Percentiles rank a stretch among this genome's conserved stretches.
Conservation (phyloP, 92 coral and sea anemone species). For the Heteractis magnifica region DNA sequence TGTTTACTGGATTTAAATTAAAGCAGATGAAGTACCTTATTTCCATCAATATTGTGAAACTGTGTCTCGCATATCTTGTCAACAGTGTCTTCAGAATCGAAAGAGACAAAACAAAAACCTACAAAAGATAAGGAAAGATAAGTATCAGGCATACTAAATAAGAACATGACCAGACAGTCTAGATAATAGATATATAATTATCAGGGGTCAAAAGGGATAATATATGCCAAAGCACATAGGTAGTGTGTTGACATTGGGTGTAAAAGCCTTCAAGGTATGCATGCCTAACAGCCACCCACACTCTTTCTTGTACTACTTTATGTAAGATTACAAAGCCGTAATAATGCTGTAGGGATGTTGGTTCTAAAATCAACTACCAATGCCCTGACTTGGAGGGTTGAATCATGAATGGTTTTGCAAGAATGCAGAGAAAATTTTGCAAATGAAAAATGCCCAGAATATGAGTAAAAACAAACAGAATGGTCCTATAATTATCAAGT, state of each 20-base stretch:
- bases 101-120: conserved; percentile 98
- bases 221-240: background rate
- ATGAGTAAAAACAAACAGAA: too few species aligned
- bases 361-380: too few species aligned
- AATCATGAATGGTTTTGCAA: too few species aligned
- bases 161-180: background rate
- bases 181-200: background rate
- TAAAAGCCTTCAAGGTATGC: too few species aligned
- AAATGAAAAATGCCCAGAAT: background rate
- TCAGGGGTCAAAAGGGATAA: background rate
- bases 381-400: too few species aligned
- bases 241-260: too few species aligned
- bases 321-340: too few species aligned
- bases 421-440: background rate
- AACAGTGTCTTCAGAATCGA: conserved; percentile 93
- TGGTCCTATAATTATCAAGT: too few species aligned
- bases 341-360: too few species aligned
- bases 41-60: conserved; percentile 93
- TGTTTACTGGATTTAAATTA: background rate
- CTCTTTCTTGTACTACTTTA: too few species aligned
- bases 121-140: conserved; percentile 1
- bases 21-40: conserved; percentile 62
- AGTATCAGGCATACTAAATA: background rate
- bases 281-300: too few species aligned
- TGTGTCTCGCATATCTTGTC: conserved; percentile 89